phyloP scores from a whole-genome alignment of 2,888 invertebrate species.

The Beris morrisii region DNA sequence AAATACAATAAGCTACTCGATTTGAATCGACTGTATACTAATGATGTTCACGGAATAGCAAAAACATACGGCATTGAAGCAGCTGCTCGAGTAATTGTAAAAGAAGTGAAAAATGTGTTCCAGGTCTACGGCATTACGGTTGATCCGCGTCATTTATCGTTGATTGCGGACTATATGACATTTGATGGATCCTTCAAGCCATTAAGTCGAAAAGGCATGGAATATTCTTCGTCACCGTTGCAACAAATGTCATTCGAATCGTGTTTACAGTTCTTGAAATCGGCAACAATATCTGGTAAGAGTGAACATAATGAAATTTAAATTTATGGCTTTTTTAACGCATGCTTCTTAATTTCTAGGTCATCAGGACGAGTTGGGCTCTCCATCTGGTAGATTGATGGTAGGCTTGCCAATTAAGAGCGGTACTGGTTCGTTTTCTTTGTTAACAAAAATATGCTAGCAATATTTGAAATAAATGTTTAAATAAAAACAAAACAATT shows the following conservation, averaged over 20 bases:
- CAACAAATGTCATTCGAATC: constrained; percentile 99
- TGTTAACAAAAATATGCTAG: constrained; percentile 24
- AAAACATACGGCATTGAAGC: constrained; percentile 96
- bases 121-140: constrained; percentile 96
- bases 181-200: constrained; percentile 87
- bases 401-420: constrained; percentile 78
- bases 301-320: not conserved
- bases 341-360: constrained; percentile 56
- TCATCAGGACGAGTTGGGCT: constrained; percentile 72
- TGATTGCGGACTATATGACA: constrained; percentile 98
- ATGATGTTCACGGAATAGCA: constrained; percentile 91
- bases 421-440: constrained; percentile 78
- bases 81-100: constrained; percentile 84
- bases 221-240: constrained; percentile 85
- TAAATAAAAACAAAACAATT: not conserved
- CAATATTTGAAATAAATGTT: not conserved
- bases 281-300: constrained; percentile 60
- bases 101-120: constrained; percentile 95
- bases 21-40: constrained; percentile 82
- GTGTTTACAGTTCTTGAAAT: constrained; percentile 80
- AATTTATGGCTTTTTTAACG: not conserved
- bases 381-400: constrained; percentile 86
- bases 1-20: constrained; percentile 77
- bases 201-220: constrained; percentile 89
- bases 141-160: constrained; percentile 86